Evolutionary conservation across 1,140 invertebrate species (phyloP).

Genomic region (Drosophila pectinifera): DNA sequence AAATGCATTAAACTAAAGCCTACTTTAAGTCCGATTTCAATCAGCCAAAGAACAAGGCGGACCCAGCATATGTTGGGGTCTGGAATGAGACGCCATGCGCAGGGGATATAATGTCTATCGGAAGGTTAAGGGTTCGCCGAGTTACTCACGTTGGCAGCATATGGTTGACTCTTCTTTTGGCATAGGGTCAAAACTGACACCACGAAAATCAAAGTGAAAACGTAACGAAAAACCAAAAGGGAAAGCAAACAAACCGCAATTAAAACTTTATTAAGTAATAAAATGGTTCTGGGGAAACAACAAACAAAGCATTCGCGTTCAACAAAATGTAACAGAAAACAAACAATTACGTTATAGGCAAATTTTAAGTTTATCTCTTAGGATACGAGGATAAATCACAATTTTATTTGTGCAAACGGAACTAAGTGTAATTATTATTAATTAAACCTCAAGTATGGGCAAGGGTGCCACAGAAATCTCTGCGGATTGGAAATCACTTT

Average conservation of each 20-base stretch:
- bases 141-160: slow-evolving; percentile 25
- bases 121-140: background rate
- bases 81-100: background rate
- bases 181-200: slow-evolving; percentile 28
- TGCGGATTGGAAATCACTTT: background rate
- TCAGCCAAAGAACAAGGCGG: slow-evolving; percentile 8
- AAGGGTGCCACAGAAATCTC: slow-evolving; percentile 1
- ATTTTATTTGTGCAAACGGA: slow-evolving; percentile 55
- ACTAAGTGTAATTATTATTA: slow-evolving; percentile 69
- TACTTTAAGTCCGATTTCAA: slow-evolving; percentile 50
- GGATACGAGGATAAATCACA: slow-evolving; percentile 21
- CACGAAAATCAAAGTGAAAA: slow-evolving; percentile 57
- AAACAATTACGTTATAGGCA: slow-evolving; percentile 58
- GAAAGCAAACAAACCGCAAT: slow-evolving; percentile 47
- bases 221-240: slow-evolving; percentile 49
- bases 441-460: slow-evolving; percentile 33
- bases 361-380: slow-evolving; percentile 66
- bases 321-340: slow-evolving; percentile 37
- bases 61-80: too few species aligned
- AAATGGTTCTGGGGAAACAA: slow-evolving; percentile 80
- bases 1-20: slow-evolving; percentile 61
- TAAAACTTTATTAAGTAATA: slow-evolving; percentile 44
- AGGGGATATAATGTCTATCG: background rate
- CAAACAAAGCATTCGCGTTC: slow-evolving; percentile 75
- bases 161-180: slow-evolving; percentile 41